phyloP scores from a whole-genome alignment of 2,888 invertebrate genomes.

The Trichopoda pennipes region DNA sequence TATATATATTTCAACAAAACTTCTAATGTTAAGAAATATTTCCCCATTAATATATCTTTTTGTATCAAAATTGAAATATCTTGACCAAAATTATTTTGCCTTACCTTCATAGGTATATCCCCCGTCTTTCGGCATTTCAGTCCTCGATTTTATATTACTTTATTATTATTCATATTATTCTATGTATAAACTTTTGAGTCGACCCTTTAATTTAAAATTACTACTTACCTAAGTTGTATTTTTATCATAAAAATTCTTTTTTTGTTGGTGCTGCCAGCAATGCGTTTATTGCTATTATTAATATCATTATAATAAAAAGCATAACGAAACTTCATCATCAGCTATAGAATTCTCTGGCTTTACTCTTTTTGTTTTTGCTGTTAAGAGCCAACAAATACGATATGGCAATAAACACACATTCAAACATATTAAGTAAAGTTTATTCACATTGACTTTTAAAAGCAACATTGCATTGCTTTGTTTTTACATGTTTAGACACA shows the following conservation, averaged over 20 bases:
- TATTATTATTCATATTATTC: too few relatives aligned
- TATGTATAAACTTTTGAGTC: not conserved
- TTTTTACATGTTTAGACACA: slow-evolving; percentile 30
- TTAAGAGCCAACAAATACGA: slow-evolving; percentile 24
- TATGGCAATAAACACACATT: not conserved
- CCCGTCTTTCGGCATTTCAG: too few relatives aligned
- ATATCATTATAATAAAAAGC: slow-evolving; percentile 41
- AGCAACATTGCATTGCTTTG: slow-evolving; percentile 26
- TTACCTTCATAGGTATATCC: too few relatives aligned
- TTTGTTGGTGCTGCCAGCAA: slow-evolving; percentile 34
- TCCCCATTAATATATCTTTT: too few relatives aligned
- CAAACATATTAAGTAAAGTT: slow-evolving; percentile 57
- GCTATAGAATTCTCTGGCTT: slow-evolving; percentile 17
- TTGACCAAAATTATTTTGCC: too few relatives aligned
- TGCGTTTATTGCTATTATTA: slow-evolving; percentile 38
- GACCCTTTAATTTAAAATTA: not conserved
- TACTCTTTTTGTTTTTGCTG: slow-evolving; percentile 5
- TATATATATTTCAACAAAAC: too few relatives aligned
- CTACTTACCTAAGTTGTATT: not conserved
- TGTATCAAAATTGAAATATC: too few relatives aligned
- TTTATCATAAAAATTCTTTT: slow-evolving; percentile 34
- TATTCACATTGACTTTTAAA: slow-evolving; percentile 47
- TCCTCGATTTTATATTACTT: too few relatives aligned
- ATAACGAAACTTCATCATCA: slow-evolving; percentile 33
- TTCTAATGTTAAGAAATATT: too few relatives aligned